These are phyloP conservation scores for Knipowitschia caucasica DNA, from an alignment of 2,797 vertebrate genomes.

Conservation along the genomic window DNA sequence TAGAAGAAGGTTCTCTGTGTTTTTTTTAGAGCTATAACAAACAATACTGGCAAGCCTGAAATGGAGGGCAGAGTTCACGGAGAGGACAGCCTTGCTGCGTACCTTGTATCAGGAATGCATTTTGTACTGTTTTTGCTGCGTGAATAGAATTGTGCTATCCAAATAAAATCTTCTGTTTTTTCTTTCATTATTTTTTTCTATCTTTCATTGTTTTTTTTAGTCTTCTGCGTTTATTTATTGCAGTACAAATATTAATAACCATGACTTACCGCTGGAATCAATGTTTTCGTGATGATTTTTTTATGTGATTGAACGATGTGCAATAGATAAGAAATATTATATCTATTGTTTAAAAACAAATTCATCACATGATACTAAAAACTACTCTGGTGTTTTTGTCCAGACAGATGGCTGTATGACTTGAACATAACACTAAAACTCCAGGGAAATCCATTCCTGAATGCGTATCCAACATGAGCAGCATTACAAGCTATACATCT, in stretches of 20 bases:
- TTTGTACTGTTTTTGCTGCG: slow-evolving; percentile 79
- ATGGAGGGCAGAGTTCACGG: slow-evolving; percentile 69
- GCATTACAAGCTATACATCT: slow-evolving; percentile 53
- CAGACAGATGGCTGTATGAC: slow-evolving; percentile 59
- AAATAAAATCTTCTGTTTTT: too few relatives aligned
- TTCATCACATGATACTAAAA: slow-evolving; percentile 2
- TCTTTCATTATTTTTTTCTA: too few relatives aligned
- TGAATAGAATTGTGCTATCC: too few relatives aligned
- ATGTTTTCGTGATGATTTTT: neutral
- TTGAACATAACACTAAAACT: slow-evolving; percentile 47
- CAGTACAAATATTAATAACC: too few relatives aligned
- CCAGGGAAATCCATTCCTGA: slow-evolving; percentile 57
- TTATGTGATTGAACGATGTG: too few relatives aligned
- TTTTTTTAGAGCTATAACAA: slow-evolving; percentile 57
- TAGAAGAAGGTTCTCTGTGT: slow-evolving; percentile 62
- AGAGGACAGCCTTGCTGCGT: slow-evolving; percentile 66
- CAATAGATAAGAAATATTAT: neutral
- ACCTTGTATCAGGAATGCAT: slow-evolving; percentile 41
- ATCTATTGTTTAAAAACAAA: neutral
- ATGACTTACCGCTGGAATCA: too few relatives aligned
- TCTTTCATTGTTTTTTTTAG: too few relatives aligned
- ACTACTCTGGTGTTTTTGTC: slow-evolving; percentile 22
- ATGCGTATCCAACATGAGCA: slow-evolving; percentile 39
- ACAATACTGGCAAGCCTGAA: slow-evolving; percentile 43
- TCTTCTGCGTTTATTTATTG: too few relatives aligned